These are phyloP conservation scores for Semotilus atromaculatus DNA, from an alignment of 2,797 vertebrate genomes.

Conservation along the genomic window DNA sequence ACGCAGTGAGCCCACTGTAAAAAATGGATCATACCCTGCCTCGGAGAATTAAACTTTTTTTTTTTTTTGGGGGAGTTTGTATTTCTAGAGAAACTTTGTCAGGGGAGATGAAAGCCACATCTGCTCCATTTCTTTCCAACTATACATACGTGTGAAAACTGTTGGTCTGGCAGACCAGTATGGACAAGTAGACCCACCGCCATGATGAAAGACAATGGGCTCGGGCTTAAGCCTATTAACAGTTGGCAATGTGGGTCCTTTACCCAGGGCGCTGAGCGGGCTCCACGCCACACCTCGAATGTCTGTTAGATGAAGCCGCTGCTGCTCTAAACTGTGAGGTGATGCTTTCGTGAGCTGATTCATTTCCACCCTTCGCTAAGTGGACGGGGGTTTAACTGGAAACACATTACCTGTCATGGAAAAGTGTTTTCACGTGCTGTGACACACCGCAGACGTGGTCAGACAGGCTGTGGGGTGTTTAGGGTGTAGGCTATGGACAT, in stretches of 20 bases:
- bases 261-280: constrained; percentile 42
- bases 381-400: constrained; percentile 49
- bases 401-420: constrained; percentile 55
- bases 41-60: constrained; percentile 63
- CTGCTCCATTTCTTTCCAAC: constrained; percentile 47
- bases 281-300: constrained; percentile 38
- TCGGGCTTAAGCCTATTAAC: constrained; percentile 58
- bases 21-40: constrained; percentile 60
- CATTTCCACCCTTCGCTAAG: constrained; percentile 52
- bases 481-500: constrained; percentile 10
- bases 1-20: constrained; percentile 56
- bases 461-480: constrained; percentile 33
- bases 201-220: constrained; percentile 57
- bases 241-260: constrained; percentile 48
- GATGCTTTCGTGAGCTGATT: constrained; percentile 53
- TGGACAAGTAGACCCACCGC: constrained; percentile 58
- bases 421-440: constrained; percentile 51
- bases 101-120: constrained; percentile 59
- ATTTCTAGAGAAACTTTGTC: constrained; percentile 65
- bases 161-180: constrained; percentile 48
- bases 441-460: constrained; percentile 49
- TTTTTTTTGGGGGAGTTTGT: constrained; percentile 64
- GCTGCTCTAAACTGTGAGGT: constrained; percentile 53
- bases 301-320: constrained; percentile 43
- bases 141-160: constrained; percentile 61